A percentile compares a stretch with the other conserved stretches of the same genome.
Conservation (phyloP, 2,113 vertebrate species). For the Budorcas taxicolor region DNA sequence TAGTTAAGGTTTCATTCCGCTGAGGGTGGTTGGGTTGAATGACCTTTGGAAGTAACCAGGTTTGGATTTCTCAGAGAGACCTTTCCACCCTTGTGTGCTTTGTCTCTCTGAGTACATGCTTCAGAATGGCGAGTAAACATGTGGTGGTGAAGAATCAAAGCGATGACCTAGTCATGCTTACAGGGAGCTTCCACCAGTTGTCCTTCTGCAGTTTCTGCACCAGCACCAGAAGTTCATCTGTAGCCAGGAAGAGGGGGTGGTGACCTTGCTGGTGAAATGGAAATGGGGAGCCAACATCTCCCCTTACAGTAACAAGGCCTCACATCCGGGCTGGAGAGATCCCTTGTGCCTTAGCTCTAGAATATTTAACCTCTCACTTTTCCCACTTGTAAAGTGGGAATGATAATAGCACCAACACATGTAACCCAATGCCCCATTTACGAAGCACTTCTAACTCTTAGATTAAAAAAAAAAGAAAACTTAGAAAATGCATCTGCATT, state of each 20-base stretch:
- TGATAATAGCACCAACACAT: background rate
- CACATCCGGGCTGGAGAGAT: background rate
- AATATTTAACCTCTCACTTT: background rate
- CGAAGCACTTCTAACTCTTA: background rate
- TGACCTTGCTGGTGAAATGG: background rate
- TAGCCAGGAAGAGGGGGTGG: background rate
- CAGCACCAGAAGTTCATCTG: background rate
- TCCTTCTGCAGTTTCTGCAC: background rate
- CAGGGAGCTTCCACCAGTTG: background rate
- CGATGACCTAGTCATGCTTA: background rate
- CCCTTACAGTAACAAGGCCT: background rate
- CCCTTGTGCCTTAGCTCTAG: background rate
- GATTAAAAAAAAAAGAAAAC: background rate
- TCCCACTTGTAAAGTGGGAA: background rate
- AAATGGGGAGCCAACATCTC: background rate
- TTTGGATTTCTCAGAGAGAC: background rate
- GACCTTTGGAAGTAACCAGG: background rate
- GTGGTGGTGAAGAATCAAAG: background rate
- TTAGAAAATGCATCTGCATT: background rate
- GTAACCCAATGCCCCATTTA: background rate
- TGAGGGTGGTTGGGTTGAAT: background rate
- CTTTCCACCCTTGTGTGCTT: background rate
- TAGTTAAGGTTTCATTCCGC: background rate
- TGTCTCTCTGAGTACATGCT: background rate
- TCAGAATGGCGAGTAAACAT: background rate